phyloP scores from a whole-genome alignment of 1,140 invertebrate genomes.

The Drosophila ogumai region DNA sequence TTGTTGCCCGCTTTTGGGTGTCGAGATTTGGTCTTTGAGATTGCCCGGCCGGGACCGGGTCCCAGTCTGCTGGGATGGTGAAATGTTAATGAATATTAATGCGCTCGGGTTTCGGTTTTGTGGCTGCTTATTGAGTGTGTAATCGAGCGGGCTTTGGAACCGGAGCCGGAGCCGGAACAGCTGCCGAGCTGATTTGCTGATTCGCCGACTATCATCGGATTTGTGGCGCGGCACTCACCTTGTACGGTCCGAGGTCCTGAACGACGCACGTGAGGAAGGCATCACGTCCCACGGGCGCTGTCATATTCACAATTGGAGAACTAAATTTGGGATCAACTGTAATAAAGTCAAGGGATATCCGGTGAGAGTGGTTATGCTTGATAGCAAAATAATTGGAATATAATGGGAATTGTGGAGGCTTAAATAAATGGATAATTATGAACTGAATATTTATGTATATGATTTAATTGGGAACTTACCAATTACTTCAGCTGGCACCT shows the following conservation, averaged over 20 bases:
- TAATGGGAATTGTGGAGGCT: slow-evolving; percentile 30
- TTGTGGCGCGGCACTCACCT: slow-evolving; percentile 87
- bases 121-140: slow-evolving; percentile 81
- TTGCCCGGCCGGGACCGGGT: slow-evolving; percentile 36
- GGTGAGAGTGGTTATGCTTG: slow-evolving; percentile 13
- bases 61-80: slow-evolving; percentile 21
- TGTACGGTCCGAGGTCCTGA: slow-evolving; percentile 92
- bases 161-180: slow-evolving; percentile 7
- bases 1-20: slow-evolving; percentile 60
- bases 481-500: slow-evolving; percentile 75
- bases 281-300: slow-evolving; percentile 92
- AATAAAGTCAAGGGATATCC: slow-evolving; percentile 83
- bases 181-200: slow-evolving; percentile 36
- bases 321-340: slow-evolving; percentile 93
- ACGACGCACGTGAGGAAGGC: slow-evolving; percentile 93
- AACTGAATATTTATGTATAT: not conserved
- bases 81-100: slow-evolving; percentile 84
- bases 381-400: slow-evolving; percentile 50
- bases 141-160: slow-evolving; percentile 57
- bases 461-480: slow-evolving; percentile 49
- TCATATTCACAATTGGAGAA: slow-evolving; percentile 93
- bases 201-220: slow-evolving; percentile 46
- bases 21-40: slow-evolving; percentile 81
- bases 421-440: slow-evolving; percentile 7
- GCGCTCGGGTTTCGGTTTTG: slow-evolving; percentile 59